A percentile compares a stretch with the other conserved stretches of the same genome.
These are phyloP conservation scores for Clupea harengus DNA, from an alignment of 2,113 vertebrate species.

Conservation along the genomic window DNA sequence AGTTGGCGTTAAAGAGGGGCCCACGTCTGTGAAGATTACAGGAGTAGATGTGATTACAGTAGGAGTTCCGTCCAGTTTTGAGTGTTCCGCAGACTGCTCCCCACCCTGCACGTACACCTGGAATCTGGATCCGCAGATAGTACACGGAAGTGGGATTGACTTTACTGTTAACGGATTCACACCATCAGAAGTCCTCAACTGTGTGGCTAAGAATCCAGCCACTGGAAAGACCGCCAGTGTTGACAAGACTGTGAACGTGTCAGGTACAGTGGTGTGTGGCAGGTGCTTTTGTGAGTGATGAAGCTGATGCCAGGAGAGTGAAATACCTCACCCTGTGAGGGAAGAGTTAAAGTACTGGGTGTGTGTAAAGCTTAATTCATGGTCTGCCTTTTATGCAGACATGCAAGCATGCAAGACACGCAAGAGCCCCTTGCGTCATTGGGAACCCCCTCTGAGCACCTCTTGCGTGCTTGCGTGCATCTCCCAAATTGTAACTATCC, in stretches of 20 bases:
- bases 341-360: not conserved
- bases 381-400: no score
- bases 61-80: constrained; percentile 34
- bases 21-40: not conserved
- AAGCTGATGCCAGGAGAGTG: not conserved
- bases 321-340: not conserved
- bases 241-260: constrained; percentile 33
- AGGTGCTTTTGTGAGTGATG: not conserved
- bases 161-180: not conserved
- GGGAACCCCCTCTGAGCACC: no score
- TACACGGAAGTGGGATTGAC: constrained; percentile 21
- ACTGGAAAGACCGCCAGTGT: not conserved
- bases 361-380: no score
- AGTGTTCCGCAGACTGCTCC: not conserved
- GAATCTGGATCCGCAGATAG: constrained; percentile 17
- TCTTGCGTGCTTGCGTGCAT: no score
- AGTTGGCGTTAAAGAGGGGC: no score
- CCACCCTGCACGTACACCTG: constrained; percentile 37
- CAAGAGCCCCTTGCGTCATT: no score
- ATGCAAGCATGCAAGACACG: no score
- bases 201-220: constrained; percentile 20
- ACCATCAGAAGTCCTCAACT: not conserved
- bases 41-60: constrained; percentile 34
- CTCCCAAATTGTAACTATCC: no score
- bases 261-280: constrained; percentile 20